These are phyloP conservation scores for Stichopus chloronotus DNA, from an alignment of 35 echinoderm and acorn worm species.

Conservation along the genomic window DNA sequence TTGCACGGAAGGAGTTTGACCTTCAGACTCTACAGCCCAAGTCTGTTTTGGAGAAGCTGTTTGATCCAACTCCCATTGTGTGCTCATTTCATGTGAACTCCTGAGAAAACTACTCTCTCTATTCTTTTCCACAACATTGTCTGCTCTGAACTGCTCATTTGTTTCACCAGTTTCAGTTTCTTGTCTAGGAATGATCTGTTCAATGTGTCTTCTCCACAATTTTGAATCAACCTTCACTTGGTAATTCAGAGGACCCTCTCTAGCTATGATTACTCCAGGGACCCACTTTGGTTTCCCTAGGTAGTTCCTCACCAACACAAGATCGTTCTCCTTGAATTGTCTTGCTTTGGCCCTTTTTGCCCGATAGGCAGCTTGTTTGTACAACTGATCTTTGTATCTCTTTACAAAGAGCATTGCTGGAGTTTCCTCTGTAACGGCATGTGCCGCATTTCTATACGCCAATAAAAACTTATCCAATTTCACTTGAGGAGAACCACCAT, in stretches of 20 bases:
- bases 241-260: conserved; percentile 54
- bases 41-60: not conserved
- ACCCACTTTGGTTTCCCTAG: conserved; percentile 50
- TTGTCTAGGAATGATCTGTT: conserved; percentile 45
- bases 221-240: conserved; percentile 21
- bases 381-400: conserved; percentile 32
- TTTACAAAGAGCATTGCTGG: conserved; percentile 41
- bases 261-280: conserved; percentile 35
- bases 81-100: not conserved
- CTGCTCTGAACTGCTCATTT: not conserved
- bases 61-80: not conserved
- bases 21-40: not conserved
- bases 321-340: not conserved
- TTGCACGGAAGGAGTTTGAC: not conserved
- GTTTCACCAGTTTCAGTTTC: not conserved
- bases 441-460: conserved; percentile 47
- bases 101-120: not conserved
- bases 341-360: conserved; percentile 13
- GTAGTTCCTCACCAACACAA: conserved; percentile 50
- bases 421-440: conserved; percentile 8
- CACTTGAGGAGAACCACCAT: conserved; percentile 5
- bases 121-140: not conserved
- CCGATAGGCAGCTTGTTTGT: conserved; percentile 8
- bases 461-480: conserved; percentile 41
- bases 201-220: conserved; percentile 50